Conservation (phyloP, 2,797 vertebrate species). For the Eulemur coronatus region DNA sequence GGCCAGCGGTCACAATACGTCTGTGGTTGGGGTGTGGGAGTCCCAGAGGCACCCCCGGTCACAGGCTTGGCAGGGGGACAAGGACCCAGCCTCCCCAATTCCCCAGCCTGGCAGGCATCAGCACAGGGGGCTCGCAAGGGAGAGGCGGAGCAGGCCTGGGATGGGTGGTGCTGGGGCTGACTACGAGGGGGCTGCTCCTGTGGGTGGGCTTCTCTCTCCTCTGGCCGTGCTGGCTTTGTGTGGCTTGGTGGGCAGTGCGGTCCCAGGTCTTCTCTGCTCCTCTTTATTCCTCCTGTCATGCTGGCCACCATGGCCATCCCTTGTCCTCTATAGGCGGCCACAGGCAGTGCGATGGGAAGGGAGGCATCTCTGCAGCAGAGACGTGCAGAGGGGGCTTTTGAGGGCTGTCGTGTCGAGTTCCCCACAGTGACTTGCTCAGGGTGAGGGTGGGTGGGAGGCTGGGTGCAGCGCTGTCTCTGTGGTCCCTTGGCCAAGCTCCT, state of each 20-base stretch:
- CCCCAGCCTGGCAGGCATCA: neutral
- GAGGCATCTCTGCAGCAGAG: neutral
- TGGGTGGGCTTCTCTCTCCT: neutral
- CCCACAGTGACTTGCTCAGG: neutral
- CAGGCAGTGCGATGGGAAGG: neutral
- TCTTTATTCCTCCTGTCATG: accelerated
- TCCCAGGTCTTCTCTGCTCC: neutral
- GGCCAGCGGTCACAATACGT: neutral
- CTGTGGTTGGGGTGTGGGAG: too few species aligned
- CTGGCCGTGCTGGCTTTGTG: neutral
- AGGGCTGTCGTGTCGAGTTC: neutral
- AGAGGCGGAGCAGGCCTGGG: neutral
- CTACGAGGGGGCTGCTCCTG: too few species aligned
- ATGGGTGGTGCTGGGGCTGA: neutral
- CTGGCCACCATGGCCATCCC: neutral
- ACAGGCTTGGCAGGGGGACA: neutral
- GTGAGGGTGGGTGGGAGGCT: too few species aligned
- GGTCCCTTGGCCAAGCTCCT: neutral
- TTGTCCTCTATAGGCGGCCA: neutral
- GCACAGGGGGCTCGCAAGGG: too few species aligned
- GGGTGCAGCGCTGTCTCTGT: neutral
- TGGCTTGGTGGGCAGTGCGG: neutral
- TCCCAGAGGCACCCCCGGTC: neutral
- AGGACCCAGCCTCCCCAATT: neutral
- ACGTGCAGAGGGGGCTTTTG: neutral